Conservation (phyloP, 2,113 vertebrate genomes). For the Anhinga rufa region DNA sequence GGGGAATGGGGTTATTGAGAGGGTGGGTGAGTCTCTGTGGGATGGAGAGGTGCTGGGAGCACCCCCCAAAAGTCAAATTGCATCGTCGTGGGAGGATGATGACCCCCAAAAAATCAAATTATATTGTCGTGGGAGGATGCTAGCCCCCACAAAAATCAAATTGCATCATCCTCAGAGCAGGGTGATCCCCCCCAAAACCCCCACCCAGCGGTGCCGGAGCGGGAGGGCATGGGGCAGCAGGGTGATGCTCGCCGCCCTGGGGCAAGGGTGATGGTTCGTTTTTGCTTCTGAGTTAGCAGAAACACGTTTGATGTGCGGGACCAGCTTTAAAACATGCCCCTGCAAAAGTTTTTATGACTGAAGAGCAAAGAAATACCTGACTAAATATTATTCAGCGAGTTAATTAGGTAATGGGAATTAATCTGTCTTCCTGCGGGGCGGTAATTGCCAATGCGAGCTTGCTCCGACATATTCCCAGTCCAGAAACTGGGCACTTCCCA, state of each 20-base stretch:
- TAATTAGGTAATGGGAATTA: slow-evolving; percentile 36
- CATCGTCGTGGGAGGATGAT: background rate
- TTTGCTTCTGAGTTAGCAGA: background rate
- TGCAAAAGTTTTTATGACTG: background rate
- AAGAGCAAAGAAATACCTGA: slow-evolving; percentile 27
- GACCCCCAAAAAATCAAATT: background rate
- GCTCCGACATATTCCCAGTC: background rate
- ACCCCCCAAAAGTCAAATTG: background rate
- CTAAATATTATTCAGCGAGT: slow-evolving; percentile 19
- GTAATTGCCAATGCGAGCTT: background rate
- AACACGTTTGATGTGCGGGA: background rate
- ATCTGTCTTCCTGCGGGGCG: background rate
- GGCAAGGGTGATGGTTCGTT: background rate
- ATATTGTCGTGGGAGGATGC: rapidly evolving
- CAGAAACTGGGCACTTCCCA: background rate
- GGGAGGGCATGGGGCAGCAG: background rate
- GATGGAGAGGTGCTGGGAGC: background rate
- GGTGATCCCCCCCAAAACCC: too few species aligned
- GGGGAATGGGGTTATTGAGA: background rate
- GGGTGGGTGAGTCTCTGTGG: background rate
- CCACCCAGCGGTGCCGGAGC: rapidly evolving
- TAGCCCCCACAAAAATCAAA: background rate
- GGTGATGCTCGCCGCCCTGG: background rate
- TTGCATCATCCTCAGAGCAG: rapidly evolving
- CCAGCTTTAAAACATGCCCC: background rate